Evolutionary conservation across 1,140 invertebrate species (phyloP).

Genomic region (Ceratoteleas bidentatus): DNA sequence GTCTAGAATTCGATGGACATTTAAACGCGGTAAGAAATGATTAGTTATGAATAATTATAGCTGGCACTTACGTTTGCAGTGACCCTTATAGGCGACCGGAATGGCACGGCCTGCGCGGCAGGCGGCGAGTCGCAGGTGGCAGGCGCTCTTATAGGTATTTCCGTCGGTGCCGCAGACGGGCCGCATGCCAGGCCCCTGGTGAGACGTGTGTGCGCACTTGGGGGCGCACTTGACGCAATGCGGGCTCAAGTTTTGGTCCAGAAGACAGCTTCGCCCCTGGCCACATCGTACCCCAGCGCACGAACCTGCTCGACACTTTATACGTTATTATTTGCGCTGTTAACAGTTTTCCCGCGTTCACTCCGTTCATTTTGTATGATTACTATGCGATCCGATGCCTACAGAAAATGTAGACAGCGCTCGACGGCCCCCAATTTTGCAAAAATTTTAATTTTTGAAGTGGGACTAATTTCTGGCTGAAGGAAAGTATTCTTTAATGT

Average conservation of each 20-base stretch:
- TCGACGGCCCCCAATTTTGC: too few species aligned
- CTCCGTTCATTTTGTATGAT: slow-evolving; percentile 31
- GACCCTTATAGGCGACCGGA: slow-evolving; percentile 92
- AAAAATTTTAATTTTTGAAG: too few species aligned
- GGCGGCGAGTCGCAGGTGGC: slow-evolving; percentile 91
- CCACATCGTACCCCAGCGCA: slow-evolving; percentile 90
- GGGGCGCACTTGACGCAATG: slow-evolving; percentile 91
- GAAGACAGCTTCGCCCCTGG: slow-evolving; percentile 89
- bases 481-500: too few species aligned
- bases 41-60: not conserved
- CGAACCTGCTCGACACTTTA: slow-evolving; percentile 84
- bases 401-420: too few species aligned
- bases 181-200: slow-evolving; percentile 79
- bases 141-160: slow-evolving; percentile 91
- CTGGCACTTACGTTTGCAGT: slow-evolving; percentile 88
- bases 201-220: slow-evolving; percentile 83
- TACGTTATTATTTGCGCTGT: slow-evolving; percentile 78
- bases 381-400: slow-evolving; percentile 28
- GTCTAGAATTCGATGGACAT: too few species aligned
- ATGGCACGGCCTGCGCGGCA: slow-evolving; percentile 91
- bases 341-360: slow-evolving; percentile 45
- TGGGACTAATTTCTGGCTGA: too few species aligned
- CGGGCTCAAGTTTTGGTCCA: slow-evolving; percentile 92
- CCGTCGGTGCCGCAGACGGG: slow-evolving; percentile 93
- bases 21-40: not conserved